Conservation (phyloP, 1,140 invertebrate species). For the Nymphalis io region DNA sequence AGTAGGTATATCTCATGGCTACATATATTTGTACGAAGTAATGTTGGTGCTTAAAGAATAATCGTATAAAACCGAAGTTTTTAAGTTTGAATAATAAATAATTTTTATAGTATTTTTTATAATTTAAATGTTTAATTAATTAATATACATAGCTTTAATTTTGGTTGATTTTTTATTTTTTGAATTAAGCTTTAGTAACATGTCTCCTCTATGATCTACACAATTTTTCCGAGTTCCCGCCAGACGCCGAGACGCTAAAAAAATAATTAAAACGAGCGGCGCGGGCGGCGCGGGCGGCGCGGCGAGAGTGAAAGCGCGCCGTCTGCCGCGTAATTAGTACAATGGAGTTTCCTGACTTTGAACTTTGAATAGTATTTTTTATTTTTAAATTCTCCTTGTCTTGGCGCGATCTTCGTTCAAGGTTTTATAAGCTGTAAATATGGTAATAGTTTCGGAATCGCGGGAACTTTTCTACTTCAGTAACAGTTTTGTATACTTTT, state of each 20-base stretch:
- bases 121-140: too few species aligned
- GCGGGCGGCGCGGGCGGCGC: conserved; percentile 41
- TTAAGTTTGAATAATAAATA: too few species aligned
- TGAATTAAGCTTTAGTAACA: conserved; percentile 21
- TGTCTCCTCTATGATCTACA: conserved; percentile 48
- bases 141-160: neutral
- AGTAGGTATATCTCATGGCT: too few species aligned
- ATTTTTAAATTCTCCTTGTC: conserved; percentile 58
- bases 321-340: conserved; percentile 80
- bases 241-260: conserved; percentile 80
- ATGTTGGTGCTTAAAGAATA: too few species aligned
- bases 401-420: conserved; percentile 45
- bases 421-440: conserved; percentile 32
- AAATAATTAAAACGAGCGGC: conserved; percentile 78
- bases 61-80: too few species aligned
- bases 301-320: conserved; percentile 76
- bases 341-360: conserved; percentile 79
- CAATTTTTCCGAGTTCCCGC: conserved; percentile 70
- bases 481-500: neutral
- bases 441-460: conserved; percentile 18
- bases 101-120: too few species aligned
- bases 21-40: too few species aligned
- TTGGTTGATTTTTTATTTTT: neutral
- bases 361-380: conserved; percentile 69
- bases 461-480: neutral